Percentiles rank a stretch among this genome's conserved stretches.
Evolutionary conservation across 2,888 invertebrate species (phyloP).

Genomic region (Ochropleura leucogaster): DNA sequence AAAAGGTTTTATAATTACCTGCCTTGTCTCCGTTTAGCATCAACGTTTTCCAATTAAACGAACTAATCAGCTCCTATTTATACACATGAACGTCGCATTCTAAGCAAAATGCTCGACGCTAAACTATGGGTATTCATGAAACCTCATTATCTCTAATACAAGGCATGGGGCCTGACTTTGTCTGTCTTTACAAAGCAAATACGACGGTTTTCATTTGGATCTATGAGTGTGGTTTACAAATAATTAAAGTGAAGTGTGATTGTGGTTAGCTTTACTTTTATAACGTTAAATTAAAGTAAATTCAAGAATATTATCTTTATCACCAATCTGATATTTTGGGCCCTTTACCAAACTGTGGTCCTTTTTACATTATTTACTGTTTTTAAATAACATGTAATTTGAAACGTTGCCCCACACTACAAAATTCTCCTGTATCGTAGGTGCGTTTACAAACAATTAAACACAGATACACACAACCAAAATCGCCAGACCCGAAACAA

Average conservation of each 20-base stretch:
- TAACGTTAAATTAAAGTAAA: background rate
- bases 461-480: too few species aligned
- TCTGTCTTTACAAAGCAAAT: background rate
- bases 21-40: conserved; percentile 57
- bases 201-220: conserved; percentile 9
- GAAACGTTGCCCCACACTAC: too few species aligned
- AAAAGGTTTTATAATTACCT: conserved; percentile 51
- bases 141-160: conserved; percentile 53
- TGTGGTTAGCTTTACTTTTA: background rate
- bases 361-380: background rate
- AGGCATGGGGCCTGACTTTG: conserved; percentile 3
- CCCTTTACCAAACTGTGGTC: background rate
- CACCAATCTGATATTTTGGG: background rate
- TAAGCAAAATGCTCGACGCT: conserved; percentile 46
- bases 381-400: too few species aligned
- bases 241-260: background rate
- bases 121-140: conserved; percentile 58
- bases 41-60: conserved; percentile 63
- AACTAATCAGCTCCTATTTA: conserved; percentile 64
- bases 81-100: conserved; percentile 45
- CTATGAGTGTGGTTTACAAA: background rate
- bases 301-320: background rate
- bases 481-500: too few species aligned
- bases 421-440: too few species aligned
- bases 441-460: too few species aligned